phyloP scores from a whole-genome alignment of 1,140 invertebrate genomes.

The Thalassaphorura encarpata region DNA sequence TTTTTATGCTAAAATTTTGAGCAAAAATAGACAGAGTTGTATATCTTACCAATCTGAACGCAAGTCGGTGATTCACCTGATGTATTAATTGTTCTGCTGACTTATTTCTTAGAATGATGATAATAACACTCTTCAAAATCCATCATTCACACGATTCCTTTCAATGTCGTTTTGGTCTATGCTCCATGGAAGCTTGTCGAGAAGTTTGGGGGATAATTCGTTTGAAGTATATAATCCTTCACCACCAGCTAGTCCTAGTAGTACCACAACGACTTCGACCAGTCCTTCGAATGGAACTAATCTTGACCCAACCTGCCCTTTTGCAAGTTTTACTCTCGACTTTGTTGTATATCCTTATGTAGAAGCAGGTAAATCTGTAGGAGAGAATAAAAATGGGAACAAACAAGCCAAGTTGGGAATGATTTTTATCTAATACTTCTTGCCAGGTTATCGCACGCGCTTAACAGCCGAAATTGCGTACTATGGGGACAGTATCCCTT shows the following conservation, averaged over 20 bases:
- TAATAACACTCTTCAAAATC: background rate
- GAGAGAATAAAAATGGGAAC: background rate
- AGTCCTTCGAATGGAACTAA: too few species aligned
- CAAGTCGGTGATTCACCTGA: too few species aligned
- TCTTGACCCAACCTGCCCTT: constrained; percentile 8
- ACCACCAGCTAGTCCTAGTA: background rate
- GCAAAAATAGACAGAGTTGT: too few species aligned
- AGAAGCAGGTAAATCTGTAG: constrained; percentile 13
- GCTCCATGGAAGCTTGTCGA: constrained; percentile 8
- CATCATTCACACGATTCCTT: background rate
- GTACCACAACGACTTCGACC: too few species aligned
- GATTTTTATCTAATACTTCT: background rate
- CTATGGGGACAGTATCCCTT: constrained; percentile 12
- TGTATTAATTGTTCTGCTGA: too few species aligned
- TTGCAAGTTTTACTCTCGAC: constrained; percentile 11
- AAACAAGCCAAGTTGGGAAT: background rate
- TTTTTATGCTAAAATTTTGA: too few species aligned
- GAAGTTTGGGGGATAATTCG: background rate
- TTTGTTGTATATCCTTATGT: constrained; percentile 14
- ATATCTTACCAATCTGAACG: too few species aligned
- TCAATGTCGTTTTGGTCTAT: background rate
- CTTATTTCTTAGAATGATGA: background rate
- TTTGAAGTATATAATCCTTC: too few species aligned
- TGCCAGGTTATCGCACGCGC: constrained; percentile 8
- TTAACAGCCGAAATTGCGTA: constrained; percentile 18